Percentiles rank a stretch among this genome's conserved stretches.
Evolutionary conservation across 2,797 vertebrate species (phyloP).

Genomic region (Phalloptychus januarius): DNA sequence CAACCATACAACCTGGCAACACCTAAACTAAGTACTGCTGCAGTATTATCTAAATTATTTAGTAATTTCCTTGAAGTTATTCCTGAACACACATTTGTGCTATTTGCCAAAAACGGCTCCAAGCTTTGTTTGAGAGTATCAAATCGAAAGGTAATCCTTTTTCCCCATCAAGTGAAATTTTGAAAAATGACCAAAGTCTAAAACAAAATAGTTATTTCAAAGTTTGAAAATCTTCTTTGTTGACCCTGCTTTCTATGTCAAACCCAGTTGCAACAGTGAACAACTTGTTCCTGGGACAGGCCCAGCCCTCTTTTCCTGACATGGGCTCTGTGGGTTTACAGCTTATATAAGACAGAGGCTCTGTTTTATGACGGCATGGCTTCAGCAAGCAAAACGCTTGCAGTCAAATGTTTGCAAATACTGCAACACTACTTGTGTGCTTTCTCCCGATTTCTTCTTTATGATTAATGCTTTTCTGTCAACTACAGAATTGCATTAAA

Average conservation of each 20-base stretch:
- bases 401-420: not conserved
- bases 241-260: not conserved
- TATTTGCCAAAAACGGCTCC: not conserved
- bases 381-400: not conserved
- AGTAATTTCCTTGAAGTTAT: not conserved
- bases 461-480: not conserved
- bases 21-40: not conserved
- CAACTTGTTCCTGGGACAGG: conserved; percentile 27
- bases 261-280: conserved; percentile 13
- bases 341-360: conserved; percentile 31
- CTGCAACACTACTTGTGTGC: not conserved
- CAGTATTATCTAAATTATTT: no score
- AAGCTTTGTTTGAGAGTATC: not conserved
- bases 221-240: not conserved
- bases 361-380: not conserved
- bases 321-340: conserved; percentile 27
- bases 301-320: conserved; percentile 32
- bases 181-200: not conserved
- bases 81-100: not conserved
- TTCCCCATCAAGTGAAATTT: not conserved
- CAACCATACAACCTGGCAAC: not conserved
- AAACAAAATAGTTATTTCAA: not conserved
- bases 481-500: not conserved
- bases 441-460: not conserved
- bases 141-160: not conserved